phyloP scores from a whole-genome alignment of 2,113 vertebrate species.

The Ramphastos sulfuratus region DNA sequence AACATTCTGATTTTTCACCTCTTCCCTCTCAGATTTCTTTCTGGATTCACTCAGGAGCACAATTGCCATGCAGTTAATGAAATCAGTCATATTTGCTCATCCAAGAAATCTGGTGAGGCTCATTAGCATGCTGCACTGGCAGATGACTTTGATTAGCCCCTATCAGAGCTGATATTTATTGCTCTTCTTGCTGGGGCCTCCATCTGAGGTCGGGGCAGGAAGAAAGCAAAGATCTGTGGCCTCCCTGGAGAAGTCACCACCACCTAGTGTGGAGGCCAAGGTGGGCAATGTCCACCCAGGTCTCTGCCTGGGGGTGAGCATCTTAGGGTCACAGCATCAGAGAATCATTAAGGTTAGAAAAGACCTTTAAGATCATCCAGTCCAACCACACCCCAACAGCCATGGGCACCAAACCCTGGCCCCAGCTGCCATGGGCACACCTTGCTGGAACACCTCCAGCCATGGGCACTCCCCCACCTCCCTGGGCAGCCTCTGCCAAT shows the following conservation, averaged over 20 bases:
- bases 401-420: too few species aligned
- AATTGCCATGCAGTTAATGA: conserved; percentile 60
- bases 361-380: too few species aligned
- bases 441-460: too few species aligned
- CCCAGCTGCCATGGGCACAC: too few species aligned
- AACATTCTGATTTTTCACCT: neutral
- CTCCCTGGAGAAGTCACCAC: neutral
- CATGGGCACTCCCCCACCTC: too few species aligned
- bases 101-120: conserved; percentile 58
- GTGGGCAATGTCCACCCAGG: neutral
- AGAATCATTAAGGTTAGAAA: too few species aligned
- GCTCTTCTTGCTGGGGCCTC: neutral
- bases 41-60: conserved; percentile 5
- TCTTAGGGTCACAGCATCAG: too few species aligned
- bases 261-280: too few species aligned
- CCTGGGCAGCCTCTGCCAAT: too few species aligned
- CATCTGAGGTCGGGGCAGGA: neutral
- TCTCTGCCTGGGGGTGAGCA: neutral
- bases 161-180: conserved; percentile 5
- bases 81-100: conserved; percentile 66
- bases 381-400: too few species aligned
- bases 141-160: conserved; percentile 8
- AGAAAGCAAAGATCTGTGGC: neutral
- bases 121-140: conserved; percentile 51
- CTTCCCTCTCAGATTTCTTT: conserved; percentile 19